Conservation (phyloP, 2,797 vertebrate species). For the Microchirus variegatus region DNA sequence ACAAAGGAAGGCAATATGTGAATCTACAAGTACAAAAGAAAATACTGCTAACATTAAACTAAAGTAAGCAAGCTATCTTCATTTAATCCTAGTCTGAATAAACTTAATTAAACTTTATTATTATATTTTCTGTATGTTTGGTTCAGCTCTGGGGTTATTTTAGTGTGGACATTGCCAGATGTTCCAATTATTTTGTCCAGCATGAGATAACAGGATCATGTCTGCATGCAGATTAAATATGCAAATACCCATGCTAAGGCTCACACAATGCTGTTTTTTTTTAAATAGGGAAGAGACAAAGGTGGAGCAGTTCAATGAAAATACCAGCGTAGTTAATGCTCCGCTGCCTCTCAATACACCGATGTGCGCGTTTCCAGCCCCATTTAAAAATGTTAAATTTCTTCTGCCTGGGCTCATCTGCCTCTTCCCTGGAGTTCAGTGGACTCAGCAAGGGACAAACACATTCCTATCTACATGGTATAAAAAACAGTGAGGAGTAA, state of each 20-base stretch:
- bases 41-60: no score
- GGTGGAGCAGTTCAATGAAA: neutral
- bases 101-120: no score
- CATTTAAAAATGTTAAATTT: neutral
- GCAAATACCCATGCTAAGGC: no score
- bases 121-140: no score
- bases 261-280: neutral
- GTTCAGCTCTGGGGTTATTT: neutral
- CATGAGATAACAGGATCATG: conserved; percentile 6
- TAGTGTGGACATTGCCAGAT: conserved; percentile 5
- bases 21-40: no score
- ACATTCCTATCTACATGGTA: neutral
- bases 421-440: conserved; percentile 9
- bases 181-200: conserved; percentile 16
- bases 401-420: conserved; percentile 13
- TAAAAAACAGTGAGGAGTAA: neutral
- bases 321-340: neutral
- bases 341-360: neutral
- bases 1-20: neutral
- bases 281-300: neutral
- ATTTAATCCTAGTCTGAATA: no score
- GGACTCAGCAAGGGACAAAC: conserved; percentile 1
- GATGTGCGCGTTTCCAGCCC: neutral
- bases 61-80: no score
- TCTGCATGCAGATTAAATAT: no score